phyloP scores from a whole-genome alignment of 37 sponge, comb jelly and placozoan genomes.

The Axinella damicornis region DNA sequence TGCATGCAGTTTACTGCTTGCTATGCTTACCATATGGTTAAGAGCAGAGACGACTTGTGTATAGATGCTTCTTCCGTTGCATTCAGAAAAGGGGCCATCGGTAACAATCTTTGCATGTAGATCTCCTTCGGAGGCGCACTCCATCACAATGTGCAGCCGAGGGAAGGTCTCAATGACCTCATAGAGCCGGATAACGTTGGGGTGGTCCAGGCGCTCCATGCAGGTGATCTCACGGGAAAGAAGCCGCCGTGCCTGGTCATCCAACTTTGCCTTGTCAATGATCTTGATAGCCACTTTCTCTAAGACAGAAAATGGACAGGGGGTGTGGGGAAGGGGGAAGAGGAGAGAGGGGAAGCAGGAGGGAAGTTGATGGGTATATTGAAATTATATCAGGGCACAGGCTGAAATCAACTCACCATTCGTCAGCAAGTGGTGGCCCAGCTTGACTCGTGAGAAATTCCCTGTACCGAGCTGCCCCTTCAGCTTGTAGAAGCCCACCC shows the following conservation, averaged over 20 bases:
- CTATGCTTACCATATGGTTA: constrained; percentile 81
- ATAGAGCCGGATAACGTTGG: constrained; percentile 76
- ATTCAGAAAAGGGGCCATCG: constrained; percentile 61
- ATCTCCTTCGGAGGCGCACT: constrained; percentile 80
- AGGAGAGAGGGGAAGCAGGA: no score
- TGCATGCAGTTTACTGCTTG: no score
- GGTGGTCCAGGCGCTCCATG: constrained; percentile 85
- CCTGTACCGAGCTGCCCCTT: constrained; percentile 80
- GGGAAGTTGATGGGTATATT: not conserved
- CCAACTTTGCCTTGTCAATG: constrained; percentile 79
- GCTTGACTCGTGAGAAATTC: constrained; percentile 85
- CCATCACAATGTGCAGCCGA: constrained; percentile 77
- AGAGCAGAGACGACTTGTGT: constrained; percentile 75
- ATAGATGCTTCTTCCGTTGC: constrained; percentile 66
- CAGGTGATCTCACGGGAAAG: constrained; percentile 83
- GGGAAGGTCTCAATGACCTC: constrained; percentile 80
- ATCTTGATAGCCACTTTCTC: constrained; percentile 91
- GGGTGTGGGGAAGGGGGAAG: not conserved
- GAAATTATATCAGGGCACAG: not conserved
- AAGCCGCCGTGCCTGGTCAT: constrained; percentile 62
- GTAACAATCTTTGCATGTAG: constrained; percentile 48
- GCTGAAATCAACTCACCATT: constrained; percentile 66
- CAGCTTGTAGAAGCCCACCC: constrained; percentile 82
- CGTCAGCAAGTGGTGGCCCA: constrained; percentile 85
- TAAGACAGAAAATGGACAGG: no score